A percentile compares a stretch with the other conserved stretches of the same genome.
phyloP scores from a whole-genome alignment of 2,888 invertebrate species.

The Chrysolina haemoptera region DNA sequence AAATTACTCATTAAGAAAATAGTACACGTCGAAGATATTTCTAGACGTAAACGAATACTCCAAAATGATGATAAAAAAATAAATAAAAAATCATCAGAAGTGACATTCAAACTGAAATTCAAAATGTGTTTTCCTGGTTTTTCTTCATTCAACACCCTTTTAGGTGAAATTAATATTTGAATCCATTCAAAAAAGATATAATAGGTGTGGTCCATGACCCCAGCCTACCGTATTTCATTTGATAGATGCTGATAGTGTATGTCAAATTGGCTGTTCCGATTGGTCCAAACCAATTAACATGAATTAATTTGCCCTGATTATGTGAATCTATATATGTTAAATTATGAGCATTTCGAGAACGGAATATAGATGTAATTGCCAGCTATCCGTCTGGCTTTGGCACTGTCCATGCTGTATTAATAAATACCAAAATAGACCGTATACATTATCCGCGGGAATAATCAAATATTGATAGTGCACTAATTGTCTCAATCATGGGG shows the following conservation, averaged over 20 bases:
- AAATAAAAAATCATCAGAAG: too few relatives aligned
- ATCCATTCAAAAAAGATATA: neutral
- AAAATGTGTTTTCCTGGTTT: too few relatives aligned
- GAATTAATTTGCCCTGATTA: constrained; percentile 5
- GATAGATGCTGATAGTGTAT: neutral
- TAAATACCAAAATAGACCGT: constrained; percentile 22
- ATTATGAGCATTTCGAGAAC: constrained; percentile 23
- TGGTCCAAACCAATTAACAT: constrained; percentile 5
- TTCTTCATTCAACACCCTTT: too few relatives aligned
- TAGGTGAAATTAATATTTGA: too few relatives aligned
- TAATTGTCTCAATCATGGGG: neutral
- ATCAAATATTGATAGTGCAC: neutral
- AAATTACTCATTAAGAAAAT: too few relatives aligned
- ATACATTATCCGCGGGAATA: too few relatives aligned
- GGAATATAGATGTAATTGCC: constrained; percentile 34
- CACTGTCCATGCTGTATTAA: constrained; percentile 9
- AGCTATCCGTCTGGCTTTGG: constrained; percentile 29
- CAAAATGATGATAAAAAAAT: too few relatives aligned
- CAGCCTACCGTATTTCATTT: neutral
- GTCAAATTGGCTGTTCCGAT: constrained; percentile 16
- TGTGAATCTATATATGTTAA: constrained; percentile 27
- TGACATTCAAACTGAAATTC: too few relatives aligned
- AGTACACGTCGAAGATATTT: too few relatives aligned
- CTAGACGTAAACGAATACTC: too few relatives aligned
- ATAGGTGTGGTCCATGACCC: neutral